Evolutionary conservation across 2,113 vertebrate species (phyloP).

Genomic region (Aplodontia rufa): DNA sequence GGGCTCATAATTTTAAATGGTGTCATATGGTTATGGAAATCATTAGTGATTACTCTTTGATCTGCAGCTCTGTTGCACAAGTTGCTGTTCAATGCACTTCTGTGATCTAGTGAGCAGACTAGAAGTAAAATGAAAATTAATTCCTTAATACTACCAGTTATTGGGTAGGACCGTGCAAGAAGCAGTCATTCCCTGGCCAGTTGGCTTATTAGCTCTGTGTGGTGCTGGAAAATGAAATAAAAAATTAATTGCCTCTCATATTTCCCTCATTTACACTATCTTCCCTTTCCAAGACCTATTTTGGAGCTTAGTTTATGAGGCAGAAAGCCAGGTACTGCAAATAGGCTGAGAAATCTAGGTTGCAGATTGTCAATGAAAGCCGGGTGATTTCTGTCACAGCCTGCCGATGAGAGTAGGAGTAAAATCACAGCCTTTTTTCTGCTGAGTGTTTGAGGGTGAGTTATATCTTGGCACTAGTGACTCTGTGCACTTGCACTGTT

Average conservation of each 20-base stretch:
- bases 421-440: constrained; percentile 42
- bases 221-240: not conserved
- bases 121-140: not conserved
- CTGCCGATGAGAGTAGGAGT: constrained; percentile 1
- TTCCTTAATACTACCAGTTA: not conserved
- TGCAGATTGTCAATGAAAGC: constrained; percentile 26
- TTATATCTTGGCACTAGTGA: not conserved
- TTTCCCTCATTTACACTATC: not conserved
- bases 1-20: not conserved
- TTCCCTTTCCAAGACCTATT: not conserved
- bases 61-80: not conserved
- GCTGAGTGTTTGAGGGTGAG: constrained; percentile 11
- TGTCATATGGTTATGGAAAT: not conserved
- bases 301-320: not conserved
- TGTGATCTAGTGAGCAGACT: constrained; percentile 4
- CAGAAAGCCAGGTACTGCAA: not conserved
- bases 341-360: not conserved
- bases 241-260: not conserved
- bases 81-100: not conserved
- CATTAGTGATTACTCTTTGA: not conserved
- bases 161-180: not conserved
- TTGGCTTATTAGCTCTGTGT: not conserved
- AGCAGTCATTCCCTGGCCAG: not conserved
- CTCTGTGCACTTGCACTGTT: not conserved
- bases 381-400: constrained; percentile 21